phyloP scores from a whole-genome alignment of 1,140 invertebrate species.

The Harpegnathos saltator region DNA sequence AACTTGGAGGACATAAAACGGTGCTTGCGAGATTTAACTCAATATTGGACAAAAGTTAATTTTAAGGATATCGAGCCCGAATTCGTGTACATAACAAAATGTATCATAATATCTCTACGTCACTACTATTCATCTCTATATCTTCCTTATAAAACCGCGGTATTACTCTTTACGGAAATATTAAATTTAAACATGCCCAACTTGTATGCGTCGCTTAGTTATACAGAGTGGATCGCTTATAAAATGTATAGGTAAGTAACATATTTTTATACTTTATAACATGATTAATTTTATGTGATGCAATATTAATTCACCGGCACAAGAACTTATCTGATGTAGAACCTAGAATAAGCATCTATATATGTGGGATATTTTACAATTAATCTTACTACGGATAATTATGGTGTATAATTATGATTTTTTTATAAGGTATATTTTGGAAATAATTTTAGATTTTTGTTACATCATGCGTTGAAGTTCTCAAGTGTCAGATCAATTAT shows the following conservation, averaged over 20 bases:
- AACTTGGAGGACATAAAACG: slow-evolving; percentile 82
- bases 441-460: too few relatives aligned
- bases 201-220: slow-evolving; percentile 76
- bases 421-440: too few relatives aligned
- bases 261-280: too few relatives aligned
- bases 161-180: neutral
- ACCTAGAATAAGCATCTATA: too few relatives aligned
- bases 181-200: slow-evolving; percentile 70
- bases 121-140: neutral
- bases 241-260: slow-evolving; percentile 10
- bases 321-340: too few relatives aligned
- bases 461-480: too few relatives aligned
- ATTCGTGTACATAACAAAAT: slow-evolving; percentile 80
- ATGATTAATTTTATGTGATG: too few relatives aligned
- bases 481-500: too few relatives aligned
- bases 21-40: slow-evolving; percentile 79
- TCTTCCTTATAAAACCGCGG: neutral
- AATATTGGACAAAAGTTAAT: slow-evolving; percentile 80
- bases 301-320: too few relatives aligned
- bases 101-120: slow-evolving; percentile 63
- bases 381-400: too few relatives aligned
- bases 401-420: too few relatives aligned
- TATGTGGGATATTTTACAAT: too few relatives aligned
- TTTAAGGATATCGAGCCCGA: slow-evolving; percentile 81
- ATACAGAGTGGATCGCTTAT: slow-evolving; percentile 64